Conservation (phyloP, 64 coral and sea anemone genomes). For the Dendronephthya gigantea region DNA sequence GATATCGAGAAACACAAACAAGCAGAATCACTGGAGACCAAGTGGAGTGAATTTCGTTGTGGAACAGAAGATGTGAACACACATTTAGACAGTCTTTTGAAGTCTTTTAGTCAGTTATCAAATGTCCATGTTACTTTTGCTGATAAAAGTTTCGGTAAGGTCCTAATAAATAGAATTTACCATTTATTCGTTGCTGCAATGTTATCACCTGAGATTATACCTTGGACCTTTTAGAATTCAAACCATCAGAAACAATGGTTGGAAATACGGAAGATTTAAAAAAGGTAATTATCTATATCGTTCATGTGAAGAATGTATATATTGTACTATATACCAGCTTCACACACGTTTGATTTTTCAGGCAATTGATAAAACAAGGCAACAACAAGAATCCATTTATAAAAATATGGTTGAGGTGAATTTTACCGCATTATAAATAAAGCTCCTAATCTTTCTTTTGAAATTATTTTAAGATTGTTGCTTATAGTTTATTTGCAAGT, state of each 20-base stretch:
- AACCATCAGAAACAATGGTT: neutral
- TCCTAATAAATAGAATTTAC: too few relatives aligned
- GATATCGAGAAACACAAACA: slow-evolving; percentile 22
- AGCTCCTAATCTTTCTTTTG: too few relatives aligned
- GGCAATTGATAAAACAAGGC: neutral
- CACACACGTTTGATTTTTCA: neutral
- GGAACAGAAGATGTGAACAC: neutral
- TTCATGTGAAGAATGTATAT: neutral
- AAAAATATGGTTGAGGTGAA: slow-evolving; percentile 19
- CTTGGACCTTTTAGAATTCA: neutral
- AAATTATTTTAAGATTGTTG: too few relatives aligned
- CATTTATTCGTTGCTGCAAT: too few relatives aligned
- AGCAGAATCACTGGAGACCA: neutral
- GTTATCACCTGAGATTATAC: too few relatives aligned
- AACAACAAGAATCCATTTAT: slow-evolving; percentile 4
- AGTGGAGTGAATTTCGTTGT: neutral
- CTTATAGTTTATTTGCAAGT: too few relatives aligned
- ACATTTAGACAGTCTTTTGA: neutral
- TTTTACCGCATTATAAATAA: too few relatives aligned
- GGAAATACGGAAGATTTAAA: neutral
- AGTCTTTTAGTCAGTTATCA: neutral
- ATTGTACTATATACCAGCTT: neutral
- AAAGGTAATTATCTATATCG: neutral
- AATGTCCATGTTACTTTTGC: neutral
- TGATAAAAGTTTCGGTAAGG: slow-evolving; percentile 5